A percentile compares a stretch with the other conserved stretches of the same genome.
Evolutionary conservation across 1,140 invertebrate species (phyloP).

Genomic region (Chionoecetes opilio): DNA sequence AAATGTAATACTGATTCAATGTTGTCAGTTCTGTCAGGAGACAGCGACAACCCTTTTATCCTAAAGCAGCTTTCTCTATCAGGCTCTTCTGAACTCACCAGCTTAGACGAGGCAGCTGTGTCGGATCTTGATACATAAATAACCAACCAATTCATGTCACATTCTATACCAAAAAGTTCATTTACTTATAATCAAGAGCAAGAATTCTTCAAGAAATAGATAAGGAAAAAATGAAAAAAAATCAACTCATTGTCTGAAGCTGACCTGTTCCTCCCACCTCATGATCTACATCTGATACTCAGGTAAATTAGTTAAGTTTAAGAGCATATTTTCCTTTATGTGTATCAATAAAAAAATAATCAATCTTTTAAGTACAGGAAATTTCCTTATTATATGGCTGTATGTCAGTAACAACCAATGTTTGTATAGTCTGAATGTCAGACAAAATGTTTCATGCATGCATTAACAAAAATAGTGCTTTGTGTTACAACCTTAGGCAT

Average conservation of each 20-base stretch:
- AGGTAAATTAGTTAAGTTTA: background rate
- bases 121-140: background rate
- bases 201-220: too few species aligned
- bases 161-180: background rate
- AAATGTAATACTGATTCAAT: slow-evolving; percentile 12
- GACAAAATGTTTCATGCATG: slow-evolving; percentile 6
- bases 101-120: background rate
- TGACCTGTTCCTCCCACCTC: background rate
- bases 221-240: too few species aligned
- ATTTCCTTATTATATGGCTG: background rate
- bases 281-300: background rate
- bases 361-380: background rate
- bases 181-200: background rate
- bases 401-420: background rate
- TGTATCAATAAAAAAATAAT: background rate
- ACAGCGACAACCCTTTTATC: background rate
- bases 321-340: background rate
- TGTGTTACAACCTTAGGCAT: slow-evolving; percentile 20
- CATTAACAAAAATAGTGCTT: slow-evolving; percentile 22
- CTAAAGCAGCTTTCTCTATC: background rate
- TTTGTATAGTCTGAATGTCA: slow-evolving; percentile 19
- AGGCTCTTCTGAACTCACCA: background rate
- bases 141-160: background rate
- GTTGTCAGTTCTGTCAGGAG: background rate
- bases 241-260: background rate